phyloP scores from a whole-genome alignment of 2,797 vertebrate species.

The Vireo griseus region DNA sequence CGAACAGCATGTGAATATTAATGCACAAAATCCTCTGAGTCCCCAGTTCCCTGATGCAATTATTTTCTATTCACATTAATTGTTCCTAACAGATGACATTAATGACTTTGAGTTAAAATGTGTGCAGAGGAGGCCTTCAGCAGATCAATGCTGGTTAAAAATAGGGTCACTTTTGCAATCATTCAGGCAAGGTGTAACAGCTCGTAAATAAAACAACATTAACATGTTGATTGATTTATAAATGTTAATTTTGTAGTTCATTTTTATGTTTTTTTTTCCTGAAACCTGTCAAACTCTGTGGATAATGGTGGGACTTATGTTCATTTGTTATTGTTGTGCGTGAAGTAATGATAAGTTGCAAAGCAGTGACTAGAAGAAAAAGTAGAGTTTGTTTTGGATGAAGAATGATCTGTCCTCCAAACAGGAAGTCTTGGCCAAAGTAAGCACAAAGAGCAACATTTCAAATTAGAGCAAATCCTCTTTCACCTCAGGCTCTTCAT shows the following conservation, averaged over 20 bases:
- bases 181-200: constrained; percentile 66
- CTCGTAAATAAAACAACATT: constrained; percentile 70
- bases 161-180: constrained; percentile 75
- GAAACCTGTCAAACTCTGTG: constrained; percentile 20
- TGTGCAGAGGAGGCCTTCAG: constrained; percentile 69
- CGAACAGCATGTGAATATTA: constrained; percentile 78
- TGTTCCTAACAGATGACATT: constrained; percentile 87
- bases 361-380: constrained; percentile 35
- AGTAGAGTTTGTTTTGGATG: constrained; percentile 30
- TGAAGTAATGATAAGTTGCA: constrained; percentile 22
- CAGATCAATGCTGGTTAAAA: constrained; percentile 74
- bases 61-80: constrained; percentile 88
- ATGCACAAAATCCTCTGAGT: constrained; percentile 79
- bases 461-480: constrained; percentile 36
- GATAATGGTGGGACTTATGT: neutral
- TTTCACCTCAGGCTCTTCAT: constrained; percentile 30
- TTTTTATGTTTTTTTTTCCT: constrained; percentile 42
- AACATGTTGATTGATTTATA: constrained; percentile 60
- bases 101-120: constrained; percentile 87
- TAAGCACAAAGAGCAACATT: neutral
- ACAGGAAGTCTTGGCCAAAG: neutral
- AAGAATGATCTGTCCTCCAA: constrained; percentile 22
- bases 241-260: constrained; percentile 63
- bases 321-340: constrained; percentile 35
- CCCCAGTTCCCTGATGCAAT: constrained; percentile 89